Conservation (phyloP, 1,140 invertebrate species). For the Orius insidiosus region DNA sequence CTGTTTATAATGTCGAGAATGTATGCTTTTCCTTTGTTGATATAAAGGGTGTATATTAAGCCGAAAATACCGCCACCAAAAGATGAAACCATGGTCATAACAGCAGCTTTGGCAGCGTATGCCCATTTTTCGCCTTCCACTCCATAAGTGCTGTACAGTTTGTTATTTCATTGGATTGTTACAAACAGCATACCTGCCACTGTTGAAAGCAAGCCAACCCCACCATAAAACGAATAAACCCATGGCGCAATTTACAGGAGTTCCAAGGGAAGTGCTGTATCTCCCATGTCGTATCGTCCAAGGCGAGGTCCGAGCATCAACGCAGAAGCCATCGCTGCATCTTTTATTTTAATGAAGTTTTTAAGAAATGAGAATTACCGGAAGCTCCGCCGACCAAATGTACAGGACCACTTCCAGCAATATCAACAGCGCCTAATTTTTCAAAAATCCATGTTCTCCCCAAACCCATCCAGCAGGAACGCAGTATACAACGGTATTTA, state of each 20-base stretch:
- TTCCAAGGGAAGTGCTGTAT: slow-evolving; percentile 61
- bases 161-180: background rate
- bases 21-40: slow-evolving; percentile 54
- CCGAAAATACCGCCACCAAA: slow-evolving; percentile 73
- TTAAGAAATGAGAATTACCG: slow-evolving; percentile 20
- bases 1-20: slow-evolving; percentile 79
- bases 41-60: slow-evolving; percentile 43
- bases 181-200: slow-evolving; percentile 36
- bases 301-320: slow-evolving; percentile 75
- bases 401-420: slow-evolving; percentile 80
- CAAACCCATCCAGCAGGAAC: slow-evolving; percentile 87
- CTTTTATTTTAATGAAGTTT: slow-evolving; percentile 5
- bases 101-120: slow-evolving; percentile 72
- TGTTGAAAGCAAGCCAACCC: slow-evolving; percentile 89
- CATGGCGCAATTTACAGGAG: slow-evolving; percentile 78
- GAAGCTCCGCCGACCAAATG: slow-evolving; percentile 66
- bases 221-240: slow-evolving; percentile 89
- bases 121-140: slow-evolving; percentile 60
- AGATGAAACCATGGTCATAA: slow-evolving; percentile 80
- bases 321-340: slow-evolving; percentile 64
- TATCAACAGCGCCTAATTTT: slow-evolving; percentile 68
- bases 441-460: slow-evolving; percentile 72
- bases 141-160: slow-evolving; percentile 48
- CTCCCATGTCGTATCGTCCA: slow-evolving; percentile 66
- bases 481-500: slow-evolving; percentile 82